Percentiles rank a stretch among this genome's conserved stretches.
phyloP scores from a whole-genome alignment of 2,888 invertebrate genomes.

The Limnephilus rhombicus region DNA sequence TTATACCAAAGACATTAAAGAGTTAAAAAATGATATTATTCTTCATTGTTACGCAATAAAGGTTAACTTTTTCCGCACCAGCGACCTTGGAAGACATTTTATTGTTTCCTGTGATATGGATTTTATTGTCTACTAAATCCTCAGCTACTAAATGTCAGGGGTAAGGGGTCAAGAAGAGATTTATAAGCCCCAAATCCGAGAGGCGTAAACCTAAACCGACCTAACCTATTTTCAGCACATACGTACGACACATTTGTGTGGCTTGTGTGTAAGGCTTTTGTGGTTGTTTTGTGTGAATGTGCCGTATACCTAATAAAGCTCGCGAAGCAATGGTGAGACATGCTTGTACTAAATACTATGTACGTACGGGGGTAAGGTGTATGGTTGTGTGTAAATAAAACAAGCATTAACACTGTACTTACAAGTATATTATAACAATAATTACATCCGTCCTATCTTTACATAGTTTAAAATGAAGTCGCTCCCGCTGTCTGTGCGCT shows the following conservation, averaged over 20 bases:
- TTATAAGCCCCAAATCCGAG: not conserved
- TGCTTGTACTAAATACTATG: too few relatives aligned
- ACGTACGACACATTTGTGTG: not conserved
- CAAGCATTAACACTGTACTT: too few relatives aligned
- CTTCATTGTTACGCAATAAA: not conserved
- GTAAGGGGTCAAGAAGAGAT: not conserved
- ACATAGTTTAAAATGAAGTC: too few relatives aligned
- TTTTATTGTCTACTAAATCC: not conserved
- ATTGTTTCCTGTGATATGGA: not conserved
- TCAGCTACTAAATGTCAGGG: not conserved
- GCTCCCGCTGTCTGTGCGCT: too few relatives aligned
- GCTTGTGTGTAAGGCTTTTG: not conserved
- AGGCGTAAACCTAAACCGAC: not conserved
- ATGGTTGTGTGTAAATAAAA: too few relatives aligned
- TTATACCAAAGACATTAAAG: too few relatives aligned
- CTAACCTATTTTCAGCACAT: not conserved
- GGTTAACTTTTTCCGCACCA: not conserved
- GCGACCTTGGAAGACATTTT: not conserved
- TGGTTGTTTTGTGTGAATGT: not conserved
- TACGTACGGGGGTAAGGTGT: too few relatives aligned
- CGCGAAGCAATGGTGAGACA: not conserved
- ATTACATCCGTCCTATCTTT: too few relatives aligned
- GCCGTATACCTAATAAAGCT: not conserved
- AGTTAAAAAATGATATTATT: not conserved
- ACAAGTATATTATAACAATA: too few relatives aligned